phyloP scores from a whole-genome alignment of 2,797 vertebrate genomes.

The Phataginus tetradactyla region DNA sequence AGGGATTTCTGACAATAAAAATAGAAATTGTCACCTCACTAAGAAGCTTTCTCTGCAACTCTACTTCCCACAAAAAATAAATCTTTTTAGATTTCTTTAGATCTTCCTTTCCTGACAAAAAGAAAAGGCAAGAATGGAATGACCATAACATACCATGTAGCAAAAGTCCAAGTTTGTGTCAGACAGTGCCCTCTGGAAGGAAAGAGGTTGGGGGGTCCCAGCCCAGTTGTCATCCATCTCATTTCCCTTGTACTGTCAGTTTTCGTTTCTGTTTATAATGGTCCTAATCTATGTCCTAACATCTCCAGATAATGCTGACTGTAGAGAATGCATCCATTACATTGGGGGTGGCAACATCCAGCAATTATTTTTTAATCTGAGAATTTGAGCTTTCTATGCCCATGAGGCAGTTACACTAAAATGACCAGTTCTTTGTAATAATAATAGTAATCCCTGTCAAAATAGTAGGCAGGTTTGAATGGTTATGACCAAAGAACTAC shows the following conservation, averaged over 20 bases:
- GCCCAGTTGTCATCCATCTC: neutral
- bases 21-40: neutral
- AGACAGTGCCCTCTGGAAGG: neutral
- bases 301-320: neutral
- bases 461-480: neutral
- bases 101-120: conserved; percentile 13
- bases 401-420: neutral
- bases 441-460: neutral
- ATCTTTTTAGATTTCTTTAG: neutral
- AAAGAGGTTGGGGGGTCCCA: neutral
- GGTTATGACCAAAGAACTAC: neutral
- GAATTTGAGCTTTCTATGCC: neutral
- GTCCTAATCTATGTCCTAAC: neutral
- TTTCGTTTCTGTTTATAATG: neutral
- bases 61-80: conserved; percentile 4
- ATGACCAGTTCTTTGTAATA: neutral
- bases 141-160: neutral
- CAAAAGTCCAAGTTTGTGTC: neutral
- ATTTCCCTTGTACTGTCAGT: neutral
- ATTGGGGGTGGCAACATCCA: neutral
- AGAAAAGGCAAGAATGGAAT: neutral
- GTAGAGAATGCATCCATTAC: neutral
- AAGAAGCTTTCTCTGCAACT: conserved; percentile 22
- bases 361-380: neutral
- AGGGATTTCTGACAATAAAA: neutral